Evolutionary conservation across 2,888 invertebrate genomes (phyloP).

Genomic region (Yponomeuta plumbellus): DNA sequence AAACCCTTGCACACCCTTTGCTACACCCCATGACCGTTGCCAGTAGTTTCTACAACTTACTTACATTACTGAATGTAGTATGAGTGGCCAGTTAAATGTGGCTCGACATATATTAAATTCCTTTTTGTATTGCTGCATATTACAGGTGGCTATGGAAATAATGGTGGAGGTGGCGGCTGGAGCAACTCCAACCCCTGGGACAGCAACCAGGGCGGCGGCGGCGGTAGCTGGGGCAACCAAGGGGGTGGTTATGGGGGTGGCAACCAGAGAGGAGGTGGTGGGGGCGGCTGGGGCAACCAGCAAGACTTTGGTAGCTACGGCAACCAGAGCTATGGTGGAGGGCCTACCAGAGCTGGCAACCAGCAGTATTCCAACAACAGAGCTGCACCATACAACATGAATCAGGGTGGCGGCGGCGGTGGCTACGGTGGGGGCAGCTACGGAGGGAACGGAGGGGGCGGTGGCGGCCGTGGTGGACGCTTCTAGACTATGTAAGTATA

Average conservation of each 20-base stretch:
- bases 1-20: too few species aligned
- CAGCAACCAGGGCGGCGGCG: conserved; percentile 31
- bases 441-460: conserved; percentile 62
- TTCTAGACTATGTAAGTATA: conserved; percentile 41
- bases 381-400: conserved; percentile 83
- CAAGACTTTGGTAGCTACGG: conserved; percentile 87
- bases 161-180: conserved; percentile 29
- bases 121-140: conserved; percentile 19
- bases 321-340: conserved; percentile 90
- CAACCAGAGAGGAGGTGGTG: conserved; percentile 57
- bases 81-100: too few species aligned
- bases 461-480: conserved; percentile 48
- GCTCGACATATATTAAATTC: too few species aligned
- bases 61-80: too few species aligned
- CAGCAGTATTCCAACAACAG: conserved; percentile 83
- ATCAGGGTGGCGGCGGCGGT: conserved; percentile 76
- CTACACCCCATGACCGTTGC: too few species aligned
- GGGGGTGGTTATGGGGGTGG: conserved; percentile 38
- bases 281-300: conserved; percentile 74
- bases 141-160: conserved; percentile 70
- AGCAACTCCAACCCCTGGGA: conserved; percentile 29
- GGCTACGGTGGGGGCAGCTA: conserved; percentile 63
- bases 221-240: conserved; percentile 33
- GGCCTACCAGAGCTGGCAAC: conserved; percentile 82
- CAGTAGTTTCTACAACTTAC: too few species aligned